Base-by-base conservation (phyloP, 2,888 invertebrate species). In the Hedychridium roseum region DNA sequence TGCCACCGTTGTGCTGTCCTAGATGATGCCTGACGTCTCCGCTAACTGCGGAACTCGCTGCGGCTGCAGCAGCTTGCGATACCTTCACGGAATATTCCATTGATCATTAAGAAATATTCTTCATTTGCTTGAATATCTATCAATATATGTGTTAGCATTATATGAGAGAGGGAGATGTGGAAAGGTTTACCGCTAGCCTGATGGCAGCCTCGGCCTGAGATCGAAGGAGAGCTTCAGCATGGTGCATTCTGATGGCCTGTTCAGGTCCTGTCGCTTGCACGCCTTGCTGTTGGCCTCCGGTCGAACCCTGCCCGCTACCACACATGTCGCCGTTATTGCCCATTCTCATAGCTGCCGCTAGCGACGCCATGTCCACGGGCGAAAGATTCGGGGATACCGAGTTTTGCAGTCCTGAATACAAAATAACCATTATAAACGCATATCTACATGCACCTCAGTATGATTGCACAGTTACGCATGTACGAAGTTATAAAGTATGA, bases 151-250 rank as follows among this genome's bases (percentile, higher is more conserved):
- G 23, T 30, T 17, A 9, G 3, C 11, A 11, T 3, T 30, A 9
- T 17, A 7, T 11, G 11, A 15, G 15, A 16, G 6, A 14, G 18
- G 2, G 6, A 11, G 18, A n/a, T 28, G 5, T 14, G 20, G 6
- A n/a, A 21, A 12, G 7, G 61, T 65, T 64, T 57, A 92, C 92
- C 23, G 92, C 93, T 48, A 93, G 79, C 67, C 93, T 83, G 26
- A 94, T 82, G 3, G 90, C 89, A 0, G 92, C 92, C 76, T 93
- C 93, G 0, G 92, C 92, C 71, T 94, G 93, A 63, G 91, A 90
- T 71, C 93, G 83, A 15, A 94, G 81, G 40, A 93, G 81, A 0
- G 90, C 90, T 76, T 92, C 92, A 1, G 91, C 90, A 70, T 91
- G 91, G 60, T 81, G 81, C 81, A 90, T 87, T 56, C 88, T 81